phyloP scores from a whole-genome alignment of 2,113 vertebrate genomes.

The Ia io region DNA sequence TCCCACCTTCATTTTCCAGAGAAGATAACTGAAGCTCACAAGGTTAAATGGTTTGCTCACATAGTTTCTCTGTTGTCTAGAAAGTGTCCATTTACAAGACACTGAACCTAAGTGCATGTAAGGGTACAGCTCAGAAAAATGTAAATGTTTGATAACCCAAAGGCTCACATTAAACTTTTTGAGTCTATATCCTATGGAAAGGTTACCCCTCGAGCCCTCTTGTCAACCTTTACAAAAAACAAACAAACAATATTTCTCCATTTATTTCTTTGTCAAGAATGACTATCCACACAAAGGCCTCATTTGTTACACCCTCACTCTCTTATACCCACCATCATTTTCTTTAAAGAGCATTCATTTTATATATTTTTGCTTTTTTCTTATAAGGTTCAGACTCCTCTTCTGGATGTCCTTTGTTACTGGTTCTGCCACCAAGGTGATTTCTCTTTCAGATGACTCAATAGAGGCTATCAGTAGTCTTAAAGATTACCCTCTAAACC shows the following conservation, averaged over 20 bases:
- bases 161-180: not conserved
- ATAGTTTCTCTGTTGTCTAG: not conserved
- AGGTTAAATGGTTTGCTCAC: conserved; percentile 31
- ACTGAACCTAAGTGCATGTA: not conserved
- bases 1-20: not conserved
- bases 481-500: not conserved
- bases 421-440: not conserved
- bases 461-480: not conserved
- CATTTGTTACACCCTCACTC: not conserved
- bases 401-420: not conserved
- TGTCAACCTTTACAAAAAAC: not conserved
- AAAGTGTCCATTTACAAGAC: conserved; percentile 30
- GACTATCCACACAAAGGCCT: not conserved
- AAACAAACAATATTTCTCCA: not conserved
- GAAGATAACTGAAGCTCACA: not conserved
- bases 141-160: not conserved
- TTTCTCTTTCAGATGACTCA: not conserved
- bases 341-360: not conserved
- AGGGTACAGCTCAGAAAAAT: conserved; percentile 11
- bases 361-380: not conserved
- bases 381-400: not conserved
- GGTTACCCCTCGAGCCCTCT: not conserved
- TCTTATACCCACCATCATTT: not conserved
- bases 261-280: not conserved
- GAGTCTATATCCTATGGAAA: not conserved